Evolutionary conservation across 2,888 invertebrate species (phyloP).

Genomic region (Pandemis heparana): DNA sequence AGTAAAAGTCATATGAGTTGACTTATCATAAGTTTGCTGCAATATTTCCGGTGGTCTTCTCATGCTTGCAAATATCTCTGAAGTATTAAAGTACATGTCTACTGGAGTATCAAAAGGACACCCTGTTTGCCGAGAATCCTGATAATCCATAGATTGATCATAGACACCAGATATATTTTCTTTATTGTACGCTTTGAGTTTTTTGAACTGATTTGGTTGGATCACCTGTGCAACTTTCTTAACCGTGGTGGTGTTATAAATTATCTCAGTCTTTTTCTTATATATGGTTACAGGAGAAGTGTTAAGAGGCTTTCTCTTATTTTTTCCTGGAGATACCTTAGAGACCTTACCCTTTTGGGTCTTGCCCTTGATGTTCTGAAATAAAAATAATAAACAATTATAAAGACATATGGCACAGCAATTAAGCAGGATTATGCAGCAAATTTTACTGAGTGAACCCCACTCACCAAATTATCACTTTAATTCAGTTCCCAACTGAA

Average conservation of each 20-base stretch:
- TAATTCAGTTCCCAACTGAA: no score
- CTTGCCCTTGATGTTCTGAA: slow-evolving; percentile 69
- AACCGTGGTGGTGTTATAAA: slow-evolving; percentile 66
- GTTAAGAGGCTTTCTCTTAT: slow-evolving; percentile 69
- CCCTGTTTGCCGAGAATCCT: slow-evolving; percentile 56
- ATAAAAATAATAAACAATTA: slow-evolving; percentile 3
- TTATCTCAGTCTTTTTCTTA: slow-evolving; percentile 70
- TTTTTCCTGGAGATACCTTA: slow-evolving; percentile 76
- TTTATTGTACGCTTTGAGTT: slow-evolving; percentile 60
- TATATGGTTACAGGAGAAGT: slow-evolving; percentile 72
- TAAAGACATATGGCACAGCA: not conserved
- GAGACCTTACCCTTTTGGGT: slow-evolving; percentile 60
- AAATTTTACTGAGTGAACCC: no score
- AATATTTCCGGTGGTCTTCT: slow-evolving; percentile 57
- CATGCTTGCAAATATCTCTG: slow-evolving; percentile 75
- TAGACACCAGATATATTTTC: slow-evolving; percentile 62
- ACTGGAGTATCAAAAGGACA: slow-evolving; percentile 75
- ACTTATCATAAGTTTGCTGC: slow-evolving; percentile 73
- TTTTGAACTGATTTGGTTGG: slow-evolving; percentile 60
- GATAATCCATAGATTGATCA: slow-evolving; percentile 58
- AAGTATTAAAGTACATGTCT: slow-evolving; percentile 72
- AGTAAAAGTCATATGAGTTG: slow-evolving; percentile 48
- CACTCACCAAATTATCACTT: no score
- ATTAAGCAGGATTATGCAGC: no score
- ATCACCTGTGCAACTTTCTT: slow-evolving; percentile 62